Conservation (phyloP, 2,888 invertebrate species). For the Craniophora ligustri region DNA sequence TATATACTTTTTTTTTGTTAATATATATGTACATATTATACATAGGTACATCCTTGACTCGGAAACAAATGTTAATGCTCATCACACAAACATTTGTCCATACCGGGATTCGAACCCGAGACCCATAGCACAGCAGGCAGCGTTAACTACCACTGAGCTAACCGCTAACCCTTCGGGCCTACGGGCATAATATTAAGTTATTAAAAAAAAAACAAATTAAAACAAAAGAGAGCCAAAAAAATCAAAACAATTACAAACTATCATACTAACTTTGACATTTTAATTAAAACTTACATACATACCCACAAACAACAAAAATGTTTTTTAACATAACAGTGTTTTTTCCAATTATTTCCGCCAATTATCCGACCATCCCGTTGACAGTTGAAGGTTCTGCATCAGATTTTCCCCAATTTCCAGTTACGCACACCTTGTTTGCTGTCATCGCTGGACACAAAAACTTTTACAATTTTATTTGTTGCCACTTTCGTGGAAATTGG, state of each 20-base stretch:
- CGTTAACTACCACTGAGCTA: too few relatives aligned
- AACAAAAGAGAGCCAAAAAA: neutral
- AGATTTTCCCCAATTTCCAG: conserved; percentile 11
- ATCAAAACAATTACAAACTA: neutral
- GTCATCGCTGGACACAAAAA: conserved; percentile 11
- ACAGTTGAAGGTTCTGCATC: conserved; percentile 7
- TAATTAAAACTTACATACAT: conserved; percentile 18
- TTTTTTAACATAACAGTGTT: too few relatives aligned
- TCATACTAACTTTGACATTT: conserved; percentile 1
- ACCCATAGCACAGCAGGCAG: too few relatives aligned
- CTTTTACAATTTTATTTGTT: conserved; percentile 22
- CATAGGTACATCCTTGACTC: too few relatives aligned
- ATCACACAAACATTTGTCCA: too few relatives aligned
- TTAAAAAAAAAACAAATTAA: neutral
- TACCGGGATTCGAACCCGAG: too few relatives aligned
- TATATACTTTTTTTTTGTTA: too few relatives aligned
- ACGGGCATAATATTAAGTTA: neutral
- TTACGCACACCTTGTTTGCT: neutral
- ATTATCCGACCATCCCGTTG: conserved; percentile 16
- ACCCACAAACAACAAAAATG: neutral
- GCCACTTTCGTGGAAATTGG: conserved; percentile 23
- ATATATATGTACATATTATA: too few relatives aligned
- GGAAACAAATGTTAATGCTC: too few relatives aligned
- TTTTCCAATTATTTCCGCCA: conserved; percentile 30
- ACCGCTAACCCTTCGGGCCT: too few relatives aligned